Evolutionary conservation across 2,113 vertebrate species (phyloP).

Genomic region (Entomyzon cyanotis): DNA sequence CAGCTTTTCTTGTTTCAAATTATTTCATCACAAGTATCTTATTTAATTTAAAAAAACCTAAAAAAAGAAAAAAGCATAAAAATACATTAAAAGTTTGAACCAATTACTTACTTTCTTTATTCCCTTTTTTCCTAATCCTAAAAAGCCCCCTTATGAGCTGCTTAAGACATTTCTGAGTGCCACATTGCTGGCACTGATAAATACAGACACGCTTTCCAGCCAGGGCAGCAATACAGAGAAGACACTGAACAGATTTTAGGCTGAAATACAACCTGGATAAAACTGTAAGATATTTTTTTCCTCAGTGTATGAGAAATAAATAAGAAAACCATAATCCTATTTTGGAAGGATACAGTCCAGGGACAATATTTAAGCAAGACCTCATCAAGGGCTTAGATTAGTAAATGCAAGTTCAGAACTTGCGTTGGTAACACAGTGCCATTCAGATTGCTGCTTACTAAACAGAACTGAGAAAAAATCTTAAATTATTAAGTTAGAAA

Average conservation of each 20-base stretch:
- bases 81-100: background rate
- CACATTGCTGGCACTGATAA: background rate
- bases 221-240: background rate
- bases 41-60: background rate
- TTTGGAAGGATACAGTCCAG: background rate
- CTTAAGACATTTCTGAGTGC: background rate
- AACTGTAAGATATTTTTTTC: background rate
- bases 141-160: background rate
- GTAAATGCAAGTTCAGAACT: background rate
- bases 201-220: background rate
- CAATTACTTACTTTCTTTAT: background rate
- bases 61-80: background rate
- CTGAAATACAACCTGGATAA: background rate
- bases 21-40: background rate
- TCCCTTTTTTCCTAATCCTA: background rate
- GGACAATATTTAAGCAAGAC: background rate
- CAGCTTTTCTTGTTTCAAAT: background rate
- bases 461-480: background rate
- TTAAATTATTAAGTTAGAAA: background rate
- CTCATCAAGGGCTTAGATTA: background rate
- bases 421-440: background rate
- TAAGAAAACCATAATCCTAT: background rate
- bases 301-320: background rate
- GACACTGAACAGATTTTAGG: background rate
- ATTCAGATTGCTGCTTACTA: background rate